Evolutionary conservation across 2,797 vertebrate genomes (phyloP), one percentile per base, ranked within the genome.

Genomic region (Alauda arvensis): DNA sequence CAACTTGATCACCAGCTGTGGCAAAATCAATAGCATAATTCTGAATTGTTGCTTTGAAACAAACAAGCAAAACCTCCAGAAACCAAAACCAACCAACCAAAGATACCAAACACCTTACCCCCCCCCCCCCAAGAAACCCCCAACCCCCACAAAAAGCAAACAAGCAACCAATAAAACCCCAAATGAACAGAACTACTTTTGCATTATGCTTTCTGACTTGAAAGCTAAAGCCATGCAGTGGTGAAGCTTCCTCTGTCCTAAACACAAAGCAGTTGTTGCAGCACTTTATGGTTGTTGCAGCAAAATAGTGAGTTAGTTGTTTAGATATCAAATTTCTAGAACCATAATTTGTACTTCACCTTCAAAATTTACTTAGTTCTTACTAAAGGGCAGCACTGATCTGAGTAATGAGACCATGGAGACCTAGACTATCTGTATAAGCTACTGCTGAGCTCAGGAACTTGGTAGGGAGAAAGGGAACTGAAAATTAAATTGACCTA

Each of bases 111-210:
- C 8, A 37, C 17, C 14, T 13, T n/a, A 17, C 4, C 2, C 8
- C 10, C 6, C 4, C 5, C 16, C 12, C 12, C 6, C 3, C 17
- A 26, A 20, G 31, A n/a, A 57, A 34, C 3, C 1, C 6, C 16
- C 20, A 13, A 13, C 13, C 15, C 60, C 21, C 13, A 18, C 24
- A 14, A n/a, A 48, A 53, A 33, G 5, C n/a, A n/a, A 37, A 4
- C 37, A 43, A 24, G 2, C 7, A 65, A 62, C 5, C 3, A 42
- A 34, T 25, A 34, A 23, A 8, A 0, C 3, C 12, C 7, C 14
- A 31, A 53, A 24, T 31, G 12, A 63, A 9, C 6, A 57, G 17
- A 67, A 26, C 46, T 46, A 8, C 7, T 68, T 75, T 20, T 15
- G 46, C 26, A n/a, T 8, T n/a, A 33, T 26, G 21, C 28, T 56